Percentiles rank a stretch among this genome's conserved stretches.
These are phyloP conservation scores for Drosophila quinaria DNA, from an alignment of 2,888 invertebrate species.

Conservation along the genomic window DNA sequence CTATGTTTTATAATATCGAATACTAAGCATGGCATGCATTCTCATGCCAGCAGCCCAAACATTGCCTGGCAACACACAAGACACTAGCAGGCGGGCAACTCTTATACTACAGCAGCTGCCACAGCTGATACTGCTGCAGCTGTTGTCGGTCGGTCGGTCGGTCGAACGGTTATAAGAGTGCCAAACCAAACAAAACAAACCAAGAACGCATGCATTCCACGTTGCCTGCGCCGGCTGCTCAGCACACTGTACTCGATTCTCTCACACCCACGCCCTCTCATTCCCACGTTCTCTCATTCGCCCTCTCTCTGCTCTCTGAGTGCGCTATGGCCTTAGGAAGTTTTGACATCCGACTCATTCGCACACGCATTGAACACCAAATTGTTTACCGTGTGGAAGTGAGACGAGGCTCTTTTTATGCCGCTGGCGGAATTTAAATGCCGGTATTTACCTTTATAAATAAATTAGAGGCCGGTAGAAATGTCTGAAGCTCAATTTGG, in stretches of 20 bases:
- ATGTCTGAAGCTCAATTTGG: slow-evolving; percentile 43
- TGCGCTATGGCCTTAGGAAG: slow-evolving; percentile 43
- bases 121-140: slow-evolving; percentile 13
- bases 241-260: slow-evolving; percentile 34
- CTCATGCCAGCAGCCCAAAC: slow-evolving; percentile 29
- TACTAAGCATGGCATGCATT: slow-evolving; percentile 19
- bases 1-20: slow-evolving; percentile 43
- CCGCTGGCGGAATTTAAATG: slow-evolving; percentile 67
- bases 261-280: slow-evolving; percentile 23
- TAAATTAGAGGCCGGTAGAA: slow-evolving; percentile 69
- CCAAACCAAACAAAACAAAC: slow-evolving; percentile 27
- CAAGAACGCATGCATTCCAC: slow-evolving; percentile 22
- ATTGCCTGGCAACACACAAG: slow-evolving; percentile 52
- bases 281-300: slow-evolving; percentile 6
- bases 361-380: slow-evolving; percentile 27
- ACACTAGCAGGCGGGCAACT: slow-evolving; percentile 30
- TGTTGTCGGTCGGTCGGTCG: slow-evolving; percentile 10
- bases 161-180: slow-evolving; percentile 44
- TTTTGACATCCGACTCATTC: slow-evolving; percentile 30
- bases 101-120: slow-evolving; percentile 41
- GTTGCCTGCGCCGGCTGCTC: slow-evolving; percentile 32
- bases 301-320: slow-evolving; percentile 8
- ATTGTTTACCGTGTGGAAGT: slow-evolving; percentile 8
- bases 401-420: slow-evolving; percentile 23
- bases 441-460: slow-evolving; percentile 71